Conservation (phyloP, 2,888 invertebrate genomes). For the Timema podura region DNA sequence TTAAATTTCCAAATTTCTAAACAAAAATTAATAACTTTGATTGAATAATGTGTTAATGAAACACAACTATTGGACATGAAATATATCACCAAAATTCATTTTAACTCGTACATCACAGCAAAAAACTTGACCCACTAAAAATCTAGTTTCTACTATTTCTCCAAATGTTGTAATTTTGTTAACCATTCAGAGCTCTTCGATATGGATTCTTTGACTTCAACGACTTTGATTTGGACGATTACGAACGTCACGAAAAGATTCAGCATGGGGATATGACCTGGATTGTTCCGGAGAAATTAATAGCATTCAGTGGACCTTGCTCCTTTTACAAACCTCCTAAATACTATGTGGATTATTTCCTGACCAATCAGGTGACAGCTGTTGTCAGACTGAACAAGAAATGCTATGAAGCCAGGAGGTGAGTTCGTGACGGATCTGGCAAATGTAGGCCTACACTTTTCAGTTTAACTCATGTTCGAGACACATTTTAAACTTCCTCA, state of each 20-base stretch:
- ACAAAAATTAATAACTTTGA: too few species aligned
- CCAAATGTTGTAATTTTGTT: not conserved
- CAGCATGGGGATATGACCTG: slow-evolving; percentile 87
- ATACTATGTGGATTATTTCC: slow-evolving; percentile 81
- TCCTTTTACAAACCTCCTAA: slow-evolving; percentile 61
- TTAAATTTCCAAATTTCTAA: too few species aligned
- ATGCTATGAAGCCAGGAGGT: slow-evolving; percentile 61
- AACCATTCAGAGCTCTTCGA: slow-evolving; percentile 16
- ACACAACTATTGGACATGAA: too few species aligned
- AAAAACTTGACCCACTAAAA: too few species aligned
- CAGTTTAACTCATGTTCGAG: too few species aligned
- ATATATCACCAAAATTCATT: too few species aligned
- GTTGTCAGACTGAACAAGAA: slow-evolving; percentile 82
- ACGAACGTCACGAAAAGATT: slow-evolving; percentile 75
- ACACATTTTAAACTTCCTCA: too few species aligned
- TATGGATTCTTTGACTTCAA: slow-evolving; percentile 77
- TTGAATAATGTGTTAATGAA: too few species aligned
- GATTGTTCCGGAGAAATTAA: slow-evolving; percentile 66
- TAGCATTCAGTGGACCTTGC: slow-evolving; percentile 85
- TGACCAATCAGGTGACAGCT: slow-evolving; percentile 71
- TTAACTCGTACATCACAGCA: too few species aligned
- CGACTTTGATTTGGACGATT: slow-evolving; percentile 79
- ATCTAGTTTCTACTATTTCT: too few species aligned
- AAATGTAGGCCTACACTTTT: too few species aligned
- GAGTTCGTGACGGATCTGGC: too few species aligned